Evolutionary conservation across 2,113 vertebrate genomes (phyloP), one percentile per base, ranked within the genome.

Genomic region (Lepisosteus oculatus): DNA sequence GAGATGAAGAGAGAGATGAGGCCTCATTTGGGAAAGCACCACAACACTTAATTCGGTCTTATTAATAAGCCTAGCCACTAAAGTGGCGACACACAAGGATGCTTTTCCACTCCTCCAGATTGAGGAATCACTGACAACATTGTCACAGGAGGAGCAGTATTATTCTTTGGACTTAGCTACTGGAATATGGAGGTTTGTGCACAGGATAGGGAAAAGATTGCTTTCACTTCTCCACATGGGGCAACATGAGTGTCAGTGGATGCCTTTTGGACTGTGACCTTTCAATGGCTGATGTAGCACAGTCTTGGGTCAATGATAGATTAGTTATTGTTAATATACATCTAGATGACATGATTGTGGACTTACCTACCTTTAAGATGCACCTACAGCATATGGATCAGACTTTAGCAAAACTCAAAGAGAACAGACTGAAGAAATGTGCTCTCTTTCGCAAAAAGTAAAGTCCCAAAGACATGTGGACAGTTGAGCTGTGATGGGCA

Each of bases 251-350:
- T 71, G 62, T 47, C 44, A 71, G 4, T 7, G 56, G 6, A 61
- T 71, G 56, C 56, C 56, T 8, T 62, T 62, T 14, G 69, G 69
- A 3, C 14, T 71, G 8, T 64, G 0, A 68, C 67, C 4, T 68
- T 68, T 43, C 67, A 68, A n/a, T 44, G 67, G 7, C 54, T 68
- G 43, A 68, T 68, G 67, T 11, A 68, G 29, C 12, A 12, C 6
- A 29, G 62, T 17, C 17, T 68, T 8, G 67, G 15, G 3, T 45
- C 13, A 4, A 6, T n/a, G 14, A 47, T 61, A 7, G 1, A n/a
- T 29, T 3, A 71, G 43, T 62, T 13, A 11, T 61, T 61, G n/a
- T 8, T 71, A n/a, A 71, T 42, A n/a, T 62, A 47, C 29, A 29
- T n/a, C 29, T 51, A 12, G 67, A 55, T 43, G 44, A 64, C 12